These are phyloP conservation scores for Leucophenga maculata DNA, from an alignment of 2,888 invertebrate species.

Conservation along the genomic window DNA sequence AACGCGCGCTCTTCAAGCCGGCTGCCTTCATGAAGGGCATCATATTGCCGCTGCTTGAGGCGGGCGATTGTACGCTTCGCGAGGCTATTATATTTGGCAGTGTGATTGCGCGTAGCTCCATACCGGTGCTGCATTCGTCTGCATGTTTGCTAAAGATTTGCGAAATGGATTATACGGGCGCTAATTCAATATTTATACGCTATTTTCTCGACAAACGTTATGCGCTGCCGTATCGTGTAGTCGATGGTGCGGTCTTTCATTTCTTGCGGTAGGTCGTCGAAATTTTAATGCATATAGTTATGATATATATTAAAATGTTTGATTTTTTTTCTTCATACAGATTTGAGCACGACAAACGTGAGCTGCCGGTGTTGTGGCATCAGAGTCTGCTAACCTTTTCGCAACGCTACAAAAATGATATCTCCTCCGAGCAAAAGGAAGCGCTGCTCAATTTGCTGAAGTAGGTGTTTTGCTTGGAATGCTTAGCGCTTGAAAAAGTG, in stretches of 20 bases:
- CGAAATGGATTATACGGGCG: constrained; percentile 97
- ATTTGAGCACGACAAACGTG: constrained; percentile 86
- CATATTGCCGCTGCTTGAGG: constrained; percentile 82
- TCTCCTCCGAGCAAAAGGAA: constrained; percentile 93
- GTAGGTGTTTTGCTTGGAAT: constrained; percentile 54
- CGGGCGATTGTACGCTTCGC: constrained; percentile 93
- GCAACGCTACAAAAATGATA: constrained; percentile 95
- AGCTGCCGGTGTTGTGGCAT: constrained; percentile 97
- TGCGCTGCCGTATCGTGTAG: constrained; percentile 93
- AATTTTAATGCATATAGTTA: too few relatives aligned
- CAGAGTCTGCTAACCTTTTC: constrained; percentile 94
- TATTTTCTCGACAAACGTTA: constrained; percentile 98
- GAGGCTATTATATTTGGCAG: constrained; percentile 97
- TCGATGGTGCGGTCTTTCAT: constrained; percentile 95
- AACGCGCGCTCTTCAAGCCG: constrained; percentile 95
- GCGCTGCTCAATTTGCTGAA: constrained; percentile 83
- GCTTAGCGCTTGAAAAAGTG: background rate
- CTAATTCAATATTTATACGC: constrained; percentile 94
- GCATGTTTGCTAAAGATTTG: constrained; percentile 96
- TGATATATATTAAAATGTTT: too few relatives aligned
- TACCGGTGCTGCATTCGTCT: constrained; percentile 95
- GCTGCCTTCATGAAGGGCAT: constrained; percentile 98
- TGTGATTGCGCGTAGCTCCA: constrained; percentile 89
- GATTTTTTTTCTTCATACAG: constrained; percentile 72
- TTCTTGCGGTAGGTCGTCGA: constrained; percentile 81